Conservation (phyloP, 1,140 invertebrate species). For the Amyelois transitella region DNA sequence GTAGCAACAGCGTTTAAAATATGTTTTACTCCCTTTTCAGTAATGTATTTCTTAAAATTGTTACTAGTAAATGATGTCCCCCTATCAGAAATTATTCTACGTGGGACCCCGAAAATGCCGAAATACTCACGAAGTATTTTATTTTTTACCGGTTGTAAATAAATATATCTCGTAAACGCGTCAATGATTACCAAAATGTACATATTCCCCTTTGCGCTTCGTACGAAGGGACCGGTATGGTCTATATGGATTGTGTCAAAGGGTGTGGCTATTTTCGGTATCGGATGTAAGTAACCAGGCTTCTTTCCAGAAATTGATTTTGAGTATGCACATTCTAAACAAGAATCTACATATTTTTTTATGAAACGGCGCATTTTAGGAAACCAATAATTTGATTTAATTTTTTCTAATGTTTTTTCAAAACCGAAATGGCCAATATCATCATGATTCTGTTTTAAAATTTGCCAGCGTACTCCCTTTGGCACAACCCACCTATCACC, state of each 20-base stretch:
- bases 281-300: not conserved
- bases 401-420: not conserved
- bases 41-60: not conserved
- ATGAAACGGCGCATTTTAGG: no score
- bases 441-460: slow-evolving; percentile 5
- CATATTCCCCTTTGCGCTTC: no score
- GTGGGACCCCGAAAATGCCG: not conserved
- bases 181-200: no score
- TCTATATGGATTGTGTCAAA: slow-evolving; percentile 1
- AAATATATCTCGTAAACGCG: not conserved
- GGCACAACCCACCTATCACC: not conserved
- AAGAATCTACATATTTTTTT: no score
- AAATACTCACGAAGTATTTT: not conserved
- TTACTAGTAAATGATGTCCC: not conserved
- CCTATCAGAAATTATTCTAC: not conserved
- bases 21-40: not conserved
- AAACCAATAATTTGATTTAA: no score
- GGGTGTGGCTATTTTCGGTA: not conserved
- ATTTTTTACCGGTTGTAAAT: not conserved
- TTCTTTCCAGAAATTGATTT: not conserved
- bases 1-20: not conserved
- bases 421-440: not conserved
- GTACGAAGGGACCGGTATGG: slow-evolving; percentile 1
- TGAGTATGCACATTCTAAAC: not conserved
- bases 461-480: slow-evolving; percentile 5